These are phyloP conservation scores for Phocides pigmalion DNA, from an alignment of 1,140 invertebrate genomes.

Conservation along the genomic window DNA sequence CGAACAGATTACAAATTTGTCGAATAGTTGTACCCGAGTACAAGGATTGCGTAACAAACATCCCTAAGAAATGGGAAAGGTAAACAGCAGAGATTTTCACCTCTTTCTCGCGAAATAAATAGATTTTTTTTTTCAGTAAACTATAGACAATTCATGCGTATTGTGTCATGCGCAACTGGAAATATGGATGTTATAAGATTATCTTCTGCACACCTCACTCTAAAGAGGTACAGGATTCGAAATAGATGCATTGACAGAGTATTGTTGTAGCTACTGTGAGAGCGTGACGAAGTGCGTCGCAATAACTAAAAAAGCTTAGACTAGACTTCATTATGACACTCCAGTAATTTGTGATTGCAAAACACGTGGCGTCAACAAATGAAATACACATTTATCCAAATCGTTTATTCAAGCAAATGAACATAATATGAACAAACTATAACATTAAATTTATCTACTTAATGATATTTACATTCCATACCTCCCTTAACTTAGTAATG, in stretches of 20 bases:
- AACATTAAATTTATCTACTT: slow-evolving; percentile 84
- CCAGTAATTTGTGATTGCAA: background rate
- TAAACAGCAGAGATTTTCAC: no score
- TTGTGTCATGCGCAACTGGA: no score
- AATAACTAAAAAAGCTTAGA: slow-evolving; percentile 9
- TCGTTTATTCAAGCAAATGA: slow-evolving; percentile 83
- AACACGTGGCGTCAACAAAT: slow-evolving; percentile 43
- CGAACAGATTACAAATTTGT: no score
- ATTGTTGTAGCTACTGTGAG: background rate
- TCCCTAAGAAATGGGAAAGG: no score
- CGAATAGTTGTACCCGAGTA: no score
- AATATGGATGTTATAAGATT: no score
- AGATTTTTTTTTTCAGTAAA: no score
- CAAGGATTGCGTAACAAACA: no score
- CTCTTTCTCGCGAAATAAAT: no score
- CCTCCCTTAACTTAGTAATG: slow-evolving; percentile 67
- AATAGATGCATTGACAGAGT: background rate
- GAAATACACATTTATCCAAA: slow-evolving; percentile 75
- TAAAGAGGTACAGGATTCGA: background rate
- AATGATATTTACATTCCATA: slow-evolving; percentile 81
- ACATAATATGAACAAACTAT: slow-evolving; percentile 83
- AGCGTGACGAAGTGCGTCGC: slow-evolving; percentile 3
- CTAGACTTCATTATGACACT: slow-evolving; percentile 6
- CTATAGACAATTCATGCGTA: no score
- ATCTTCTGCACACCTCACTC: no score